phyloP scores from a whole-genome alignment of 1,140 invertebrate species.

The Delia radicum region DNA sequence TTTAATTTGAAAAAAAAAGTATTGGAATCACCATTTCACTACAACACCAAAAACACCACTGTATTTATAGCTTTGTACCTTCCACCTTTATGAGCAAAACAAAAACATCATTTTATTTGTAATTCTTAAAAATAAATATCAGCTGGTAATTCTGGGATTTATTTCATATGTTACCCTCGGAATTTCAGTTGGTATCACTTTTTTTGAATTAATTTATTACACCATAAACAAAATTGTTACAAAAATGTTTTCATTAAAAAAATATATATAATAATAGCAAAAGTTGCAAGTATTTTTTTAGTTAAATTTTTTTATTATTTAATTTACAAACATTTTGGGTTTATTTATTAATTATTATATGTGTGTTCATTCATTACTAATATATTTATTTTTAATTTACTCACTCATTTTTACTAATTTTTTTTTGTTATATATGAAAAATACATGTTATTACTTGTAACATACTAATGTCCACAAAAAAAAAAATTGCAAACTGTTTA shows the following conservation, averaged over 20 bases:
- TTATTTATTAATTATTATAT: neutral
- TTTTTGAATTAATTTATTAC: conserved; percentile 53
- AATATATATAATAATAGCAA: conserved; percentile 10
- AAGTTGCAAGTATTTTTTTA: conserved; percentile 12
- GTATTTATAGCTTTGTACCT: neutral
- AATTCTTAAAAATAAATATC: conserved; percentile 81
- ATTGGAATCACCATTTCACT: neutral
- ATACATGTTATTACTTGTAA: too few relatives aligned
- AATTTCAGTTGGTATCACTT: conserved; percentile 79
- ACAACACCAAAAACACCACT: neutral
- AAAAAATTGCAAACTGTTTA: too few relatives aligned
- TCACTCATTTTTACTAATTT: too few relatives aligned
- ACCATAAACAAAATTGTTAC: conserved; percentile 31
- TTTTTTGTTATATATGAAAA: too few relatives aligned
- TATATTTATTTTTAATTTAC: too few relatives aligned
- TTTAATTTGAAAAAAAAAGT: neutral
- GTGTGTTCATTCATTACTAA: too few relatives aligned
- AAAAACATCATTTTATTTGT: conserved; percentile 1
- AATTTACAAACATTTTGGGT: neutral
- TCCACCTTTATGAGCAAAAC: neutral
- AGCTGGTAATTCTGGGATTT: conserved; percentile 93
- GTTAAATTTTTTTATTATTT: conserved; percentile 7
- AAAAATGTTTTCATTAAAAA: neutral
- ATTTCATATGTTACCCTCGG: conserved; percentile 62
- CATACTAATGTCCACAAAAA: too few relatives aligned